A percentile compares a stretch with the other conserved stretches of the same genome.
These are phyloP conservation scores for Drosophila incognita DNA, from an alignment of 2,888 invertebrate species.

Conservation along the genomic window DNA sequence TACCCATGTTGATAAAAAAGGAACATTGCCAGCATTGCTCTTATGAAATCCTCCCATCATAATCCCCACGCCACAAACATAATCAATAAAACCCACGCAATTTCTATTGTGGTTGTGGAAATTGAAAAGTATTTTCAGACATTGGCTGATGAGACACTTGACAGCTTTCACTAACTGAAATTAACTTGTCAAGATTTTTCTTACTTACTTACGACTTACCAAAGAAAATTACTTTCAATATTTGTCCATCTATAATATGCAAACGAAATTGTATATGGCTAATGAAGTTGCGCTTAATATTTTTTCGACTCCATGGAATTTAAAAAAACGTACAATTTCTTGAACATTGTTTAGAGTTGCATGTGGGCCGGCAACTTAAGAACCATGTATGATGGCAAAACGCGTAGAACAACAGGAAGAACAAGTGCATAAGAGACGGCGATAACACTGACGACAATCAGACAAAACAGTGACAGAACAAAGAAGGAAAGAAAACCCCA, in stretches of 20 bases:
- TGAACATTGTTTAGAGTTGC: conserved; percentile 5
- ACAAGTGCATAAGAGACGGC: conserved; percentile 21
- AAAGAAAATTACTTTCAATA: background rate
- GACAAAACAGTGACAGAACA: conserved; percentile 20
- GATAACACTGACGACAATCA: conserved; percentile 31
- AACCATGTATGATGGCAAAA: background rate
- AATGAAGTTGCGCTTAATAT: background rate
- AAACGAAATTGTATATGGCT: background rate
- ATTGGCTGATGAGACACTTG: conserved; percentile 10
- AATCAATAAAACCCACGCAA: conserved; percentile 25
- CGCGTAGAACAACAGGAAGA: background rate
- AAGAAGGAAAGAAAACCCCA: background rate
- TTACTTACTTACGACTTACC: background rate
- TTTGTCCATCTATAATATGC: background rate
- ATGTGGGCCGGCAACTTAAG: conserved; percentile 13
- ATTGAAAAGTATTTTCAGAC: conserved; percentile 5
- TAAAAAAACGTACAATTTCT: background rate
- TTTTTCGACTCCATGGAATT: background rate
- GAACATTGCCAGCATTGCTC: background rate
- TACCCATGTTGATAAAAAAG: conserved; percentile 30
- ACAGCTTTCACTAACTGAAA: conserved; percentile 3
- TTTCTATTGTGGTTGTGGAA: conserved; percentile 2
- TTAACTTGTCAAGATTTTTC: background rate
- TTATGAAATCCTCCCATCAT: conserved; percentile 18
- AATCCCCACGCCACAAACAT: background rate